Evolutionary conservation across 2,888 invertebrate genomes (phyloP).

Genomic region (Leptopilina drosophilae): DNA sequence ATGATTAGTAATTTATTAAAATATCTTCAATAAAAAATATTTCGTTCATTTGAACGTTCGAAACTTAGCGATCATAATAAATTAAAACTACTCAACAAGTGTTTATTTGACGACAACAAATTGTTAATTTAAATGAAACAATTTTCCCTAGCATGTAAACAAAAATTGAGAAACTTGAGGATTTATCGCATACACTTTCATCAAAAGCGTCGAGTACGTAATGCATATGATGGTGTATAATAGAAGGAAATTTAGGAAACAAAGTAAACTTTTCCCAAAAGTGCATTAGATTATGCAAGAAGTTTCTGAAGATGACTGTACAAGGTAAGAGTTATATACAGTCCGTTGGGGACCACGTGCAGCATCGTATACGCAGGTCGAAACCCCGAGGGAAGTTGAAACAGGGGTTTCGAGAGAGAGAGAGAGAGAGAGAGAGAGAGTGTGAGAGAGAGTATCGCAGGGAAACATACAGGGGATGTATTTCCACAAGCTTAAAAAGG

Average conservation of each 20-base stretch:
- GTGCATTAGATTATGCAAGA: neutral
- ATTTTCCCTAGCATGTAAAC: too few species aligned
- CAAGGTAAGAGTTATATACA: conserved; percentile 4
- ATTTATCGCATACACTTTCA: too few species aligned
- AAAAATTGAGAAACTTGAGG: too few species aligned
- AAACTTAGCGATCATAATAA: too few species aligned
- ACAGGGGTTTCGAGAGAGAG: conserved; percentile 26
- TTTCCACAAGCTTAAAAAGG: conserved; percentile 31
- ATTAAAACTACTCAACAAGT: too few species aligned
- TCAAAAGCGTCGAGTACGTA: too few species aligned
- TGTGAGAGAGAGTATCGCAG: conserved; percentile 19
- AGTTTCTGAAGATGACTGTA: conserved; percentile 31
- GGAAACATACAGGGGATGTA: conserved; percentile 31
- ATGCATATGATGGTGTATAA: too few species aligned
- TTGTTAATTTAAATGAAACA: too few species aligned
- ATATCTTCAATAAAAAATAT: too few species aligned
- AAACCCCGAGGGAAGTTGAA: conserved; percentile 31
- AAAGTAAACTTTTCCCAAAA: neutral
- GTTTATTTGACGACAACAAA: too few species aligned
- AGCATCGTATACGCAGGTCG: conserved; percentile 26
- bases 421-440: neutral
- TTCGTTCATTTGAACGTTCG: too few species aligned
- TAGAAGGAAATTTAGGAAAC: neutral
- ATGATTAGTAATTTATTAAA: too few species aligned
- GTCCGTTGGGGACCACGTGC: conserved; percentile 32